phyloP scores from a whole-genome alignment of 1,140 invertebrate genomes.

The Procambarus virginalis region DNA sequence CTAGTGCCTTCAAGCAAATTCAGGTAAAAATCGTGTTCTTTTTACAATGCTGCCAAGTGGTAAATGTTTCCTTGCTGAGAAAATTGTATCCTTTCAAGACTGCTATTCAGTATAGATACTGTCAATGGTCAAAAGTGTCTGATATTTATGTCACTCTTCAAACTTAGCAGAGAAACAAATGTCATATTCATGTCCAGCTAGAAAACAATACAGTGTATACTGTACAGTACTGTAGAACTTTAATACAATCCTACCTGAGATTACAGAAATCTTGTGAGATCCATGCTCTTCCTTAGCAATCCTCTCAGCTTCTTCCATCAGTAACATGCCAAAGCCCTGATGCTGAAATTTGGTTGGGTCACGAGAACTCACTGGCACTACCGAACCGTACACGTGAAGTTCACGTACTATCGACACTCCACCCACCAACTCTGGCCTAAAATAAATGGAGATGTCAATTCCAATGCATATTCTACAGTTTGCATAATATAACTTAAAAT shows the following conservation, averaged over 20 bases:
- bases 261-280: conserved; percentile 95
- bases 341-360: conserved; percentile 99
- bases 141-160: no score
- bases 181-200: no score
- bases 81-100: no score
- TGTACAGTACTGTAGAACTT: background rate
- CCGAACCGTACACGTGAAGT: conserved; percentile 98
- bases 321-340: conserved; percentile 95
- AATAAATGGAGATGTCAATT: background rate
- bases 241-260: conserved; percentile 81
- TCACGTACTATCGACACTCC: conserved; percentile 95
- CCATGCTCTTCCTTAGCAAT: conserved; percentile 96
- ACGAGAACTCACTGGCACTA: conserved; percentile 94
- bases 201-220: no score
- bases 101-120: no score
- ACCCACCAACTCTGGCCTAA: conserved; percentile 86
- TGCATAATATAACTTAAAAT: background rate
- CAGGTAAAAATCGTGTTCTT: no score
- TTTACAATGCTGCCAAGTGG: no score
- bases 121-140: no score
- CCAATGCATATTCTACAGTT: background rate
- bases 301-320: conserved; percentile 99
- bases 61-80: no score
- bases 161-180: no score
- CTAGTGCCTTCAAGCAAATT: no score